Conservation (phyloP, 1,140 invertebrate species). For the Psilanteris sp. region DNA sequence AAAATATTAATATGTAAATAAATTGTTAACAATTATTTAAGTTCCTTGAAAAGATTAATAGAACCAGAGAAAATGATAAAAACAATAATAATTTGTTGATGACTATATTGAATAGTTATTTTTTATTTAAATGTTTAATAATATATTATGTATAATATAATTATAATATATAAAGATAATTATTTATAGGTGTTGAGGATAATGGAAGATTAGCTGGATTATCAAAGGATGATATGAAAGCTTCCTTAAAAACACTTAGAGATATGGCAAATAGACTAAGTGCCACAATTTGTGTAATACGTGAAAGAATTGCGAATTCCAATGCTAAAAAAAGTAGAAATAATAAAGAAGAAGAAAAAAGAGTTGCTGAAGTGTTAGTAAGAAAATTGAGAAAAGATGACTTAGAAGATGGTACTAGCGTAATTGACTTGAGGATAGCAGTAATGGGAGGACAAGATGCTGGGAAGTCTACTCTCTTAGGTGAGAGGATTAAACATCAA, state of each 20-base stretch:
- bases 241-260: slow-evolving; percentile 89
- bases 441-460: slow-evolving; percentile 96
- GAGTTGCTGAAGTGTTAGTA: slow-evolving; percentile 93
- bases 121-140: too few species aligned
- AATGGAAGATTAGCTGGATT: slow-evolving; percentile 92
- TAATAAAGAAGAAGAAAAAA: slow-evolving; percentile 70
- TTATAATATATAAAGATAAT: slow-evolving; percentile 8
- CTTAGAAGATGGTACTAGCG: slow-evolving; percentile 92
- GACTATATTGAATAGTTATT: too few species aligned
- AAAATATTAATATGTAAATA: too few species aligned
- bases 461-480: slow-evolving; percentile 94
- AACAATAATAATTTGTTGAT: too few species aligned
- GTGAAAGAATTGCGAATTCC: slow-evolving; percentile 81
- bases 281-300: slow-evolving; percentile 87
- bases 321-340: slow-evolving; percentile 72
- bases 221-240: slow-evolving; percentile 87
- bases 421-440: slow-evolving; percentile 91
- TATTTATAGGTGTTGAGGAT: slow-evolving; percentile 88
- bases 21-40: too few species aligned
- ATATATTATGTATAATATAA: too few species aligned
- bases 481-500: slow-evolving; percentile 65
- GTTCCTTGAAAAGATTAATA: too few species aligned
- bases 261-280: slow-evolving; percentile 92
- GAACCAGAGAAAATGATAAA: too few species aligned
- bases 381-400: slow-evolving; percentile 89